Evolutionary conservation across 2,888 invertebrate species (phyloP).

Genomic region (Stenoptilia bipunctidactyla): DNA sequence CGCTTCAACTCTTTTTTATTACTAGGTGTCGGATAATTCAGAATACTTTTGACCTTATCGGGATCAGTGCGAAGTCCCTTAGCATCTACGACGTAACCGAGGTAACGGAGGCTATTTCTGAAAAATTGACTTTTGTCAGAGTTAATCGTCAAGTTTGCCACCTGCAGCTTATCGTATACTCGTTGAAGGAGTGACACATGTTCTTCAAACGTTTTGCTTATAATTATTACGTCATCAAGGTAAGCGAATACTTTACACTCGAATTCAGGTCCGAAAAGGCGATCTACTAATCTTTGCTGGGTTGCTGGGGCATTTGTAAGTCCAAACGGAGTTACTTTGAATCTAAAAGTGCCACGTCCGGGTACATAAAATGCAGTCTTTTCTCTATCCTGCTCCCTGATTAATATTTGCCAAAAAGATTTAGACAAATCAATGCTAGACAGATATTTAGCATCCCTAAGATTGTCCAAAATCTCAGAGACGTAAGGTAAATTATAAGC

Average conservation of each 20-base stretch:
- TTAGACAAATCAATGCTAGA: slow-evolving; percentile 12
- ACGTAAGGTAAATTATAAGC: slow-evolving; percentile 15
- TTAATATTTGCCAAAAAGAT: slow-evolving; percentile 11
- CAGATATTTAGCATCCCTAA: slow-evolving; percentile 11
- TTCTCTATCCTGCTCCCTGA: slow-evolving; percentile 4
- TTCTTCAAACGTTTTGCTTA: slow-evolving; percentile 15
- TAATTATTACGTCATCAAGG: slow-evolving; percentile 17
- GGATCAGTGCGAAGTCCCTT: slow-evolving; percentile 20
- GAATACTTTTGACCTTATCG: slow-evolving; percentile 17
- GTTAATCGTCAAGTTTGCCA: slow-evolving; percentile 17
- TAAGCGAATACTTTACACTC: slow-evolving; percentile 16
- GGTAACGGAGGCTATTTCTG: slow-evolving; percentile 12
- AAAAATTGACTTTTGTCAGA: slow-evolving; percentile 15
- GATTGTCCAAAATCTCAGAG: slow-evolving; percentile 15
- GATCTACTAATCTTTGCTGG: slow-evolving; percentile 16
- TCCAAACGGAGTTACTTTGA: slow-evolving; percentile 5
- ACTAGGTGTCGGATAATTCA: slow-evolving; percentile 17
- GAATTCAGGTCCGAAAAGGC: slow-evolving; percentile 14
- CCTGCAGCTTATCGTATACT: slow-evolving; percentile 14
- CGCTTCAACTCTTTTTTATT: slow-evolving; percentile 15
- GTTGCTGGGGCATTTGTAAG: slow-evolving; percentile 16
- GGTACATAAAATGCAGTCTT: slow-evolving; percentile 10
- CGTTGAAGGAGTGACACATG: slow-evolving; percentile 14
- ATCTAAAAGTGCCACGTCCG: slow-evolving; percentile 2
- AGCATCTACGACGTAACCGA: slow-evolving; percentile 21